Conservation (phyloP, 1,140 invertebrate genomes). For the Drosophila malerkotliana region DNA sequence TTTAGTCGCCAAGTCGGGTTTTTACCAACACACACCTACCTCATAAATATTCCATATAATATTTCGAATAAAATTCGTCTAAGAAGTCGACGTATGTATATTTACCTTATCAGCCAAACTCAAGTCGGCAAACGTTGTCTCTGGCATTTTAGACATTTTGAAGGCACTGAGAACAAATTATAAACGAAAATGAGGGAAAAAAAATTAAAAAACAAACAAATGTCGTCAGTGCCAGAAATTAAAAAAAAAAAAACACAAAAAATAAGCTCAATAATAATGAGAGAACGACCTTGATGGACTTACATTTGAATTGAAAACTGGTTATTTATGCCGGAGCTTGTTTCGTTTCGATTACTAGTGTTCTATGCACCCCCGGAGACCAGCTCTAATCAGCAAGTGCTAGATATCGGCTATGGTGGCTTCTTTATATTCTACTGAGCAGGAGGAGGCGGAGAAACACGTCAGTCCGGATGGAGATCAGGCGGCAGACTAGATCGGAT, state of each 20-base stretch:
- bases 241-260: not conserved
- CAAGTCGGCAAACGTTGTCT: conserved; percentile 73
- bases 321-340: conserved; percentile 52
- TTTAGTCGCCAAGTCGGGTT: conserved; percentile 40
- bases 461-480: conserved; percentile 47
- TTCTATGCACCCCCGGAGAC: conserved; percentile 63
- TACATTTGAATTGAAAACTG: conserved; percentile 61
- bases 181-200: conserved; percentile 1
- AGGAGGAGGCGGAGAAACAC: conserved; percentile 23
- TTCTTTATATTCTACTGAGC: not conserved
- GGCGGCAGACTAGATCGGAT: conserved; percentile 39
- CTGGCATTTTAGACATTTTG: conserved; percentile 71
- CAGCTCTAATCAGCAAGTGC: conserved; percentile 41
- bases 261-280: conserved; percentile 11
- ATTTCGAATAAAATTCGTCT: conserved; percentile 11
- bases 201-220: conserved; percentile 40
- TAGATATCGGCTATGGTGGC: not conserved
- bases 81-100: conserved; percentile 7
- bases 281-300: conserved; percentile 64
- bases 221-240: conserved; percentile 35
- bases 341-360: conserved; percentile 27
- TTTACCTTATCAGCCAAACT: conserved; percentile 79
- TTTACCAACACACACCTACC: conserved; percentile 15
- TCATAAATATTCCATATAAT: conserved; percentile 20
- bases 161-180: conserved; percentile 8